phyloP scores from a whole-genome alignment of 2,113 vertebrate genomes.

The Oreocharis arfaki region DNA sequence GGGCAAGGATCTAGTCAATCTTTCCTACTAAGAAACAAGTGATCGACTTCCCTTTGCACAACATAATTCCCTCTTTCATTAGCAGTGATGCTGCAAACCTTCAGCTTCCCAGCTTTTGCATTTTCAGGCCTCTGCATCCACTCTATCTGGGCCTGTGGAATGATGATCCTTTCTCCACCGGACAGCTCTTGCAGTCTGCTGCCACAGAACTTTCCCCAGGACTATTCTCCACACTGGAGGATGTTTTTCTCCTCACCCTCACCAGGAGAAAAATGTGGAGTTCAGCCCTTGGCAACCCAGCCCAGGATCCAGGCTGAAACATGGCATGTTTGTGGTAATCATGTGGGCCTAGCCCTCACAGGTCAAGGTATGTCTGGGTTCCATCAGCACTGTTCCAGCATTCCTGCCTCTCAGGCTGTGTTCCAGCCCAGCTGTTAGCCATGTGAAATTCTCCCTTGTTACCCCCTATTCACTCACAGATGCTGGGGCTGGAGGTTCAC shows the following conservation, averaged over 20 bases:
- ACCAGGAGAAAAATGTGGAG: not conserved
- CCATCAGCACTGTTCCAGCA: not conserved
- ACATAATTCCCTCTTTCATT: not conserved
- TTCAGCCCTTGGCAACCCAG: not conserved
- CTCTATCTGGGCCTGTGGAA: not conserved
- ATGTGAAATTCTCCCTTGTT: not conserved
- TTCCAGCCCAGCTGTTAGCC: not conserved
- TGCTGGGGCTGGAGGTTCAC: not conserved
- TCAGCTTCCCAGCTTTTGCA: not conserved
- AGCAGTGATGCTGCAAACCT: not conserved
- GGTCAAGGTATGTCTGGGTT: not conserved
- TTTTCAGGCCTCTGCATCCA: not conserved
- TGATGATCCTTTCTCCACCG: not conserved
- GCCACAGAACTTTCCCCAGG: not conserved
- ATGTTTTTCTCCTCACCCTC: not conserved
- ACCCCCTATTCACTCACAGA: not conserved
- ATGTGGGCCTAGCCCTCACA: not conserved
- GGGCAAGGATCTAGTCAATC: not conserved
- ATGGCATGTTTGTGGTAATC: accelerated
- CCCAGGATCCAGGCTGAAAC: not conserved
- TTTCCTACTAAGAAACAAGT: not conserved
- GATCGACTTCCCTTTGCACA: not conserved
- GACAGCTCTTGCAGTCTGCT: not conserved
- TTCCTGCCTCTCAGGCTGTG: not conserved
- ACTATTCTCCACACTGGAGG: not conserved